Percentiles rank a stretch among this genome's conserved stretches.
phyloP scores from a whole-genome alignment of 2,888 invertebrate genomes.

The Troides aeacus region DNA sequence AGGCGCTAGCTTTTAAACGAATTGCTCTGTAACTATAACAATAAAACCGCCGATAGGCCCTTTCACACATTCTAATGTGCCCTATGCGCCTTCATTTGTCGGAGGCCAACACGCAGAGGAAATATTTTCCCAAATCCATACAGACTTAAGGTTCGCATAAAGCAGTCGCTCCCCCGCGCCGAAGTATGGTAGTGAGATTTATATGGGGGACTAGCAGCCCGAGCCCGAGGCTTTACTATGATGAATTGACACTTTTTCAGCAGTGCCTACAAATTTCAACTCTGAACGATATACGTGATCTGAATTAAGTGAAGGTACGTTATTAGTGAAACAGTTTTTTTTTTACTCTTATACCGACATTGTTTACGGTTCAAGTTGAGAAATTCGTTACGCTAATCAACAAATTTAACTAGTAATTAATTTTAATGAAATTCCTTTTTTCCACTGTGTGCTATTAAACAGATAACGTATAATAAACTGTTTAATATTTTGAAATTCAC shows the following conservation, averaged over 20 bases:
- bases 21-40: conserved; percentile 74
- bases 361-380: not conserved
- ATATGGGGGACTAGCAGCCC: conserved; percentile 74
- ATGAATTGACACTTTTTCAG: conserved; percentile 80
- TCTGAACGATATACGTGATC: conserved; percentile 70
- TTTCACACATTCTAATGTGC: conserved; percentile 79
- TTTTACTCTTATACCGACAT: not conserved
- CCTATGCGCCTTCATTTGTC: conserved; percentile 77
- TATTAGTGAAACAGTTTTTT: not conserved
- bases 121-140: conserved; percentile 81
- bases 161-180: conserved; percentile 77
- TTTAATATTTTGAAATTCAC: too few relatives aligned
- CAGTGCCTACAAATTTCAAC: conserved; percentile 75
- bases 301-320: conserved; percentile 72
- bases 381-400: not conserved
- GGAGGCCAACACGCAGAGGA: conserved; percentile 76
- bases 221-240: conserved; percentile 76
- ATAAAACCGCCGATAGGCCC: conserved; percentile 75
- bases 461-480: too few relatives aligned
- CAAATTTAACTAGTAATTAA: not conserved
- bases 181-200: conserved; percentile 81
- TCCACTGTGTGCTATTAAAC: not conserved
- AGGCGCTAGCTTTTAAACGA: conserved; percentile 77
- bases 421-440: not conserved
- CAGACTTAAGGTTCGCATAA: conserved; percentile 81